A percentile compares a stretch with the other conserved stretches of the same genome.
Conservation (phyloP, 35 echinoderm and acorn worm species). For the Acanthaster planci region DNA sequence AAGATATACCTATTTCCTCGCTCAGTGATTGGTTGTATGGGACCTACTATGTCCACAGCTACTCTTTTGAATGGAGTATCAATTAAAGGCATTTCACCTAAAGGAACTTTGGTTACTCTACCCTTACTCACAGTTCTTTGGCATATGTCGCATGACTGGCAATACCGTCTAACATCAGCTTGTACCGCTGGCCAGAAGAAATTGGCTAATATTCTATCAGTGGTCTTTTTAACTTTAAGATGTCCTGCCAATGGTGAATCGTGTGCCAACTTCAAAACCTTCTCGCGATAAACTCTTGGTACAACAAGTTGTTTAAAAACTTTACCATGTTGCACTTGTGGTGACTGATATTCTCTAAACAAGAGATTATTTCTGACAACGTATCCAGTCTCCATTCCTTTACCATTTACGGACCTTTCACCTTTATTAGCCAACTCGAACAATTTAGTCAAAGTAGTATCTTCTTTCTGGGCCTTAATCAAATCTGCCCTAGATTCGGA, state of each 20-base stretch:
- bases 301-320: slow-evolving; percentile 51
- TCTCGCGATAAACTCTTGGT: not conserved
- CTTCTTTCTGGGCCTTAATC: not conserved
- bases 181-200: slow-evolving; percentile 55
- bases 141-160: slow-evolving; percentile 61
- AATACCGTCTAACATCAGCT: slow-evolving; percentile 46
- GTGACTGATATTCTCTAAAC: slow-evolving; percentile 22
- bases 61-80: slow-evolving; percentile 39
- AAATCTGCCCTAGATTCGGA: not conserved
- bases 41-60: slow-evolving; percentile 58
- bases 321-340: not conserved
- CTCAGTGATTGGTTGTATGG: slow-evolving; percentile 34
- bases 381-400: not conserved
- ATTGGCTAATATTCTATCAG: slow-evolving; percentile 23
- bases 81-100: slow-evolving; percentile 32
- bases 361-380: not conserved
- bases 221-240: slow-evolving; percentile 46
- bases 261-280: slow-evolving; percentile 53
- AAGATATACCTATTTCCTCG: slow-evolving; percentile 35
- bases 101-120: slow-evolving; percentile 48
- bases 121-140: slow-evolving; percentile 61
- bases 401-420: no score
- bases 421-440: not conserved
- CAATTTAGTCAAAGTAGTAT: not conserved
- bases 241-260: slow-evolving; percentile 61